Percentiles rank a stretch among this genome's conserved stretches.
These are phyloP conservation scores for Linnaemya vulpina DNA, from an alignment of 2,888 invertebrate species.

Conservation along the genomic window DNA sequence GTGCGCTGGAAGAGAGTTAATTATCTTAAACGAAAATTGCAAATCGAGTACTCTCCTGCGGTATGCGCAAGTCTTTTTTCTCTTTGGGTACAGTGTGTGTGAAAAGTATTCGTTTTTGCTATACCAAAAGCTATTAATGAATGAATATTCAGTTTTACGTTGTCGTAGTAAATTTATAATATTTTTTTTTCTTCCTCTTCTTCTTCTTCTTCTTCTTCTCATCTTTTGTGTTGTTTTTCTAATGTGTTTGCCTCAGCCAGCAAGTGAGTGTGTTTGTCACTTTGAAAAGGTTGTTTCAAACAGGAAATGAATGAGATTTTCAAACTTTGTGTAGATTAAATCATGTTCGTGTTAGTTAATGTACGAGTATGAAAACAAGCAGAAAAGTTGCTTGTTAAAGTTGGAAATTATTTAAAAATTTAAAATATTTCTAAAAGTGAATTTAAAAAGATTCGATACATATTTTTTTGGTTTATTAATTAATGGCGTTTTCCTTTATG, in stretches of 20 bases:
- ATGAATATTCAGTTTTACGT: slow-evolving; percentile 62
- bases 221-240: too few relatives aligned
- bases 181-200: not conserved
- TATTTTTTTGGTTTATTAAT: too few relatives aligned
- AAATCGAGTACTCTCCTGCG: not conserved
- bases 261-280: slow-evolving; percentile 9
- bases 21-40: not conserved
- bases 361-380: not conserved
- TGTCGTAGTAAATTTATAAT: slow-evolving; percentile 43
- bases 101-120: slow-evolving; percentile 52
- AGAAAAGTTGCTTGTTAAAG: too few relatives aligned
- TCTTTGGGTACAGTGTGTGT: slow-evolving; percentile 46
- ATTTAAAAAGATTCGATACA: too few relatives aligned
- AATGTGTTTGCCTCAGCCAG: not conserved
- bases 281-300: slow-evolving; percentile 5
- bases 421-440: too few relatives aligned
- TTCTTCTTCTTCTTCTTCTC: not conserved
- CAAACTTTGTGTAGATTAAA: not conserved
- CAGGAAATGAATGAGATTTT: slow-evolving; percentile 4
- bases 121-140: slow-evolving; percentile 28
- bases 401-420: too few relatives aligned
- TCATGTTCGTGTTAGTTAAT: not conserved
- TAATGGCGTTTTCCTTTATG: too few relatives aligned
- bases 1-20: slow-evolving; percentile 31
- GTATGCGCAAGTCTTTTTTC: slow-evolving; percentile 52